Evolutionary conservation across 1,140 invertebrate species (phyloP), one percentile per base, ranked within the genome.

Genomic region (Sesamia nonagrioides): DNA sequence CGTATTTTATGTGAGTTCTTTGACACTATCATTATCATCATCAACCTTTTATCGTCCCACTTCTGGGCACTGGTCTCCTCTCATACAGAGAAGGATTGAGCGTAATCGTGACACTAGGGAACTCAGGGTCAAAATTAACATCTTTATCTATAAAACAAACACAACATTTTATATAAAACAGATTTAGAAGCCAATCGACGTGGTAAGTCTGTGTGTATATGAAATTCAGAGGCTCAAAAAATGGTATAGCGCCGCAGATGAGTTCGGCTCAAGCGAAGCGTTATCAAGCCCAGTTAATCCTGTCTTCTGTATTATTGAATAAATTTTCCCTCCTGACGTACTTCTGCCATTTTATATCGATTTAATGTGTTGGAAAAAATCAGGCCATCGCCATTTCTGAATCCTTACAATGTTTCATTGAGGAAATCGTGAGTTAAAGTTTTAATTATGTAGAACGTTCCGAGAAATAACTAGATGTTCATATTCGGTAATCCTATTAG

Each of bases 201-300:
- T 68, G 56, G 77, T 73, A 84, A 83, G 72, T 83, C 76, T 86
- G 84, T 87, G 82, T 72, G 82, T 87, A 86, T 87, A 88, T 89
- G 81, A 84, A 89, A 86, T 88, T 89, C 66, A 45, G 80, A 83
- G 84, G 87, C 85, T 89, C 85, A 88, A 89, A 90, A 54, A 87
- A 90, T 87, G 88, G 84, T 88, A 90, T 89, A 88, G 82, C 84
- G 82, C 56, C 71, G 80, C 77, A 86, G 89, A 91, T 90, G 85
- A 90, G 86, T 84, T 85, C 79, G 86, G 87, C 80, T 92, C 85
- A 88, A 88, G 84, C 78, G 84, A 81, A 87, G 87, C 91, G 89
- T 92, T 91, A 91, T 91, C 86, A 87, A 92, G 83, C 88, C 82
- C 86, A 85, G 87, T 89, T 91, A 90, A 91, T 91, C 89, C 84